Conservation (phyloP, 1,140 invertebrate species). For the Druon quercuslanigerum region DNA sequence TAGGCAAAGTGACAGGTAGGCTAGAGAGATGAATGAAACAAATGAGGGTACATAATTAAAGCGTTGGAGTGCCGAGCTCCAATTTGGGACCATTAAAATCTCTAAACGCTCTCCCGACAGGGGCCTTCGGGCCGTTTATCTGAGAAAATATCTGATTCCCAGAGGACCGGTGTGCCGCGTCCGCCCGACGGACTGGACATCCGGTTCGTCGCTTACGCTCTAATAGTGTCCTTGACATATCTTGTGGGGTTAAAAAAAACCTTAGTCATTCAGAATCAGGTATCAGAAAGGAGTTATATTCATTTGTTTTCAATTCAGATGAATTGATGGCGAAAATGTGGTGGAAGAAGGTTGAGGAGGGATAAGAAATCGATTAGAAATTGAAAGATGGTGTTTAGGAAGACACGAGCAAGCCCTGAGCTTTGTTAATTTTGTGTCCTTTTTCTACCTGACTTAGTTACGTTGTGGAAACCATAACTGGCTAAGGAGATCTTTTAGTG, state of each 20-base stretch:
- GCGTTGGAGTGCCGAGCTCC: conserved; percentile 55
- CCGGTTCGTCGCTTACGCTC: conserved; percentile 40
- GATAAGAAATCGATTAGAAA: too few species aligned
- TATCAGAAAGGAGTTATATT: too few species aligned
- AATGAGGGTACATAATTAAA: conserved; percentile 64
- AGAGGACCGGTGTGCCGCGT: conserved; percentile 46
- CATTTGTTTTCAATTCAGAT: too few species aligned
- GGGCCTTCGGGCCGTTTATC: conserved; percentile 53
- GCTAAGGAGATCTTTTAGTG: too few species aligned
- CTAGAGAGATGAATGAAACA: conserved; percentile 58
- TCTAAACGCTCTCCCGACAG: conserved; percentile 60
- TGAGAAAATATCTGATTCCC: conserved; percentile 58
- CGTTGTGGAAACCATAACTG: too few species aligned
- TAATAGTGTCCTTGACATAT: conserved; percentile 24
- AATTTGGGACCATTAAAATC: conserved; percentile 62
- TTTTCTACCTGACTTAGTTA: too few species aligned
- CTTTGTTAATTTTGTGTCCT: too few species aligned
- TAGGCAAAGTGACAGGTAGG: conserved; percentile 44
- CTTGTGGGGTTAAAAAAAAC: conserved; percentile 14
- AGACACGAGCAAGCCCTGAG: too few species aligned
- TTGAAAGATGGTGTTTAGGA: too few species aligned
- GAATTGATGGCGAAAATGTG: too few species aligned
- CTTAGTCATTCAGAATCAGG: conserved; percentile 1
- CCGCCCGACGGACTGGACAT: conserved; percentile 48
- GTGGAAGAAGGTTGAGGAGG: too few species aligned